phyloP scores from a whole-genome alignment of 2,113 vertebrate species.

The Rhinoderma darwinii region DNA sequence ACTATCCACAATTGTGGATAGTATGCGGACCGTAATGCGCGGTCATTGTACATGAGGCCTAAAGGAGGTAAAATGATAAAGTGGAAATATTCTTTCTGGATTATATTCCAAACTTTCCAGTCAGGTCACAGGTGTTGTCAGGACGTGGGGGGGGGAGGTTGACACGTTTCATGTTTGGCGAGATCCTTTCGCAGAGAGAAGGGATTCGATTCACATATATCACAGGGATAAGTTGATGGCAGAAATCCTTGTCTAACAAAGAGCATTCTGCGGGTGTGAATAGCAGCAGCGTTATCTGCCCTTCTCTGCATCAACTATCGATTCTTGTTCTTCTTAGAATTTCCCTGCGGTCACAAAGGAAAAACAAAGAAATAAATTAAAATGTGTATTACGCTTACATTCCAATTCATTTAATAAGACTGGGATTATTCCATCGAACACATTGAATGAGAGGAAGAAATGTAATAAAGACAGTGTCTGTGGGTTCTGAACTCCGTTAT shows the following conservation, averaged over 20 bases:
- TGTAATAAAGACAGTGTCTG: neutral
- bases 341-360: slow-evolving; percentile 78
- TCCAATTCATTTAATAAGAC: neutral
- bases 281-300: slow-evolving; percentile 65
- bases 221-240: slow-evolving; percentile 26
- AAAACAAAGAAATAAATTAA: slow-evolving; percentile 36
- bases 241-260: neutral
- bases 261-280: slow-evolving; percentile 31
- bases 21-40: too few relatives aligned
- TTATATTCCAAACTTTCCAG: slow-evolving; percentile 41
- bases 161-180: neutral
- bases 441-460: neutral
- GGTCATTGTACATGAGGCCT: too few relatives aligned
- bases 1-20: too few relatives aligned
- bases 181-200: slow-evolving; percentile 48
- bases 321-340: slow-evolving; percentile 94
- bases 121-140: neutral
- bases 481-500: neutral
- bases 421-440: neutral
- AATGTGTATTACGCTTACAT: neutral
- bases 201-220: slow-evolving; percentile 44
- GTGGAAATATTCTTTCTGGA: slow-evolving; percentile 62
- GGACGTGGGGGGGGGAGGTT: neutral
- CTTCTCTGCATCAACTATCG: slow-evolving; percentile 76
- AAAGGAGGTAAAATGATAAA: slow-evolving; percentile 72